phyloP scores from a whole-genome alignment of 2,888 invertebrate genomes.

The Phorcus lineatus region DNA sequence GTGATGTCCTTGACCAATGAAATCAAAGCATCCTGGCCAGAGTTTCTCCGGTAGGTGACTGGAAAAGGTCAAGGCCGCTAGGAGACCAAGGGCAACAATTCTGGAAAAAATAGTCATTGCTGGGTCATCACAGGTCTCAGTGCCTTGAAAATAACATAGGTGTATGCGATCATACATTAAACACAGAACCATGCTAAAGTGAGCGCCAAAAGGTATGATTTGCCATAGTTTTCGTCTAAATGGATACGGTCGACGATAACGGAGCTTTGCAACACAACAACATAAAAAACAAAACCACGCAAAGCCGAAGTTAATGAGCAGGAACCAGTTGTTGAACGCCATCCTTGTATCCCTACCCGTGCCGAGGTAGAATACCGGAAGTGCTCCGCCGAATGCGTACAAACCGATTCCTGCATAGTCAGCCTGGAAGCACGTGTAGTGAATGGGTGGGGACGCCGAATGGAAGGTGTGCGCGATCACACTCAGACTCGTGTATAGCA shows the following conservation, averaged over 20 bases:
- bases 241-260: constrained; percentile 52
- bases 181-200: constrained; percentile 28
- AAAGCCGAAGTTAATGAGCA: constrained; percentile 41
- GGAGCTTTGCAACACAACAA: constrained; percentile 45
- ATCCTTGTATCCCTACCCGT: constrained; percentile 26
- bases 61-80: constrained; percentile 54
- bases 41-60: constrained; percentile 54
- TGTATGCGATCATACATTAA: constrained; percentile 35
- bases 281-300: constrained; percentile 44
- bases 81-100: constrained; percentile 28
- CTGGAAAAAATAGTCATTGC: constrained; percentile 41
- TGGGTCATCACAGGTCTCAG: constrained; percentile 30
- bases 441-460: constrained; percentile 47
- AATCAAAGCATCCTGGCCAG: constrained; percentile 54
- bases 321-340: constrained; percentile 11
- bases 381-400: constrained; percentile 44
- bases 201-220: constrained; percentile 40
- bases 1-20: constrained; percentile 56
- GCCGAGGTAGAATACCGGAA: constrained; percentile 43
- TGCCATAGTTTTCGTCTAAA: constrained; percentile 47
- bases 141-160: constrained; percentile 30
- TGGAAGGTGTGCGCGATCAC: constrained; percentile 54
- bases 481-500: constrained; percentile 43
- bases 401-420: constrained; percentile 57
- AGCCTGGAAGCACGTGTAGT: constrained; percentile 52